These are phyloP conservation scores for Pelvicachromis taeniatus DNA, from an alignment of 2,113 vertebrate species.

Conservation along the genomic window DNA sequence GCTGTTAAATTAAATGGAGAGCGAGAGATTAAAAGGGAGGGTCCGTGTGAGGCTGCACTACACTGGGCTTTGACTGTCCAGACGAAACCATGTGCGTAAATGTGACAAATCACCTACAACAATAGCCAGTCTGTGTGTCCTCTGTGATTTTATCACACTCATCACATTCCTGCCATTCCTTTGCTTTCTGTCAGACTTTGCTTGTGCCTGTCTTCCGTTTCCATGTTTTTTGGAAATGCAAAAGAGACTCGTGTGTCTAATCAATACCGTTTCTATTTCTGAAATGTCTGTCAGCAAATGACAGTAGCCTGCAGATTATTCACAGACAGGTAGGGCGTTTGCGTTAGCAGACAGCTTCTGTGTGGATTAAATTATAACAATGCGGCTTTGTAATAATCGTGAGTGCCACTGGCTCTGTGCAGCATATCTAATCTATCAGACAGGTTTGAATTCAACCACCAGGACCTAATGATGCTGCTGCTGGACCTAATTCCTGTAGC, in stretches of 20 bases:
- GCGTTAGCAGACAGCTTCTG: neutral
- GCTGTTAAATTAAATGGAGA: constrained; percentile 12
- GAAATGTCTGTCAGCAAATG: constrained; percentile 13
- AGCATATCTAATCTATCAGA: neutral
- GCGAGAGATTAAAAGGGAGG: neutral
- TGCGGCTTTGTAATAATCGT: neutral
- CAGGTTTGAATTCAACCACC: neutral
- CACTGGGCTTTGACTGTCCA: neutral
- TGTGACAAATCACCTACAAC: constrained; percentile 14
- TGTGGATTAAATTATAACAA: neutral
- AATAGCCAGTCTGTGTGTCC: constrained; percentile 39
- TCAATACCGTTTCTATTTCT: constrained; percentile 33
- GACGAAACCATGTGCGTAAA: neutral
- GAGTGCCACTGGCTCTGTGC: neutral
- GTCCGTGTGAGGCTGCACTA: neutral
- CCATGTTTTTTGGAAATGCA: neutral
- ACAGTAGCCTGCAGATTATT: neutral
- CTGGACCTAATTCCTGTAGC: neutral
- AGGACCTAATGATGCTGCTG: neutral
- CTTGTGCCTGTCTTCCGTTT: constrained; percentile 15
- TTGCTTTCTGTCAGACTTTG: constrained; percentile 28
- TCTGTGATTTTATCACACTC: constrained; percentile 39
- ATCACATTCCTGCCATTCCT: constrained; percentile 64
- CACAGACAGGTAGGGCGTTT: constrained; percentile 1
- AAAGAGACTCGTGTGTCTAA: neutral